Base-by-base conservation (phyloP, 2,888 invertebrate genomes). In the Leistus spinibarbis region DNA sequence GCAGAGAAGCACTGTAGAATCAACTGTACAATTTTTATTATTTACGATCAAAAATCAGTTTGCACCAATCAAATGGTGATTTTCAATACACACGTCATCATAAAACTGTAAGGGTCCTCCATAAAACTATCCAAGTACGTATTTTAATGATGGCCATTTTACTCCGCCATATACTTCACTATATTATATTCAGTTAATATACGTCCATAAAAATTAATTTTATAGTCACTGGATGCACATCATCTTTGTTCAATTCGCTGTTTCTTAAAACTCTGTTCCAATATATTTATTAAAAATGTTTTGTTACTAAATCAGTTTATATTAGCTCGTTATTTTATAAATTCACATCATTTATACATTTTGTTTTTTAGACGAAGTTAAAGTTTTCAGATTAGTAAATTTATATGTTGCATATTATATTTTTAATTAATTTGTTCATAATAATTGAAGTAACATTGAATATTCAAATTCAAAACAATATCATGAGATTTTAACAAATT, bases 31-130 rank as follows among this genome's bases (percentile, higher is more conserved):
- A 19, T 56, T 54, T 54, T 54, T 56, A 60, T 60, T 60, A 60
- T 60, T 60, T 60, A 60, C 16, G 60, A 60, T 16, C 60, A 19
- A 13, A 60, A 60, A 60, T 60, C 60, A 60, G 57, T 19, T 16
- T 19, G 57, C 57, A 19, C 2, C 5, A 5, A 40, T 40, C 57
- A 19, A 57, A 57, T 19, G 57, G 5, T 9, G 60, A 19, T 60
- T 60, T 19, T 60, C 60, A 20, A 60, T 22, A 60, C 22, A 60
- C 22, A 60, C 60, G 19, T 22, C 13, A 60, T 60, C 4, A 60
- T 60, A 60, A 60, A 60, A 60, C 60, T 22, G 22, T 22, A 60
- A 20, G 60, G 10, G 17, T 19, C 60, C 60, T 19, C 10, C 60
- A 60, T 60, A 60, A 60, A 60, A 60, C 13, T 17, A 60, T 16